These are phyloP conservation scores for Eupithecia vulgata DNA, from an alignment of 2,888 invertebrate species.

Conservation along the genomic window DNA sequence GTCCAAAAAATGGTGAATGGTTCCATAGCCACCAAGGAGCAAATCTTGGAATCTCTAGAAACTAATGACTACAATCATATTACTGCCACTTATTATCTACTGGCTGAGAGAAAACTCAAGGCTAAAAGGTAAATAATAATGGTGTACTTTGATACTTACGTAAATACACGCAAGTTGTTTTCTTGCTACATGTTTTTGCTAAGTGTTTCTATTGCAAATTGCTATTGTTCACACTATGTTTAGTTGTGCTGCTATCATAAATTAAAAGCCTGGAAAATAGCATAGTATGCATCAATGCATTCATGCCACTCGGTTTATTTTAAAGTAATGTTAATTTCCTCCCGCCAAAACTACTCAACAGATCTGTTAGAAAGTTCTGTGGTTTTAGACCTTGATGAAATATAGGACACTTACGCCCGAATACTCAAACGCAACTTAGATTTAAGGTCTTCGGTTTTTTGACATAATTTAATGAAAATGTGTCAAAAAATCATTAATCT, in stretches of 20 bases:
- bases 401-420: no score
- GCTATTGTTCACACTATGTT: background rate
- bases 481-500: no score
- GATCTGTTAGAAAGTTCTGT: no score
- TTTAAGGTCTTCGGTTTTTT: no score
- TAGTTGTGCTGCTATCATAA: background rate
- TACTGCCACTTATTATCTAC: conserved; percentile 98
- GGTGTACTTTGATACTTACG: conserved; percentile 5
- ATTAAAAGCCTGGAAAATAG: background rate
- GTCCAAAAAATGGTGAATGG: conserved; percentile 98
- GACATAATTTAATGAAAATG: no score
- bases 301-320: background rate
- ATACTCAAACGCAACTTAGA: no score
- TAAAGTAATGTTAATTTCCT: background rate
- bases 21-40: conserved; percentile 96
- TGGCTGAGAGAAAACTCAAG: conserved; percentile 96
- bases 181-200: background rate
- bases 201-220: background rate
- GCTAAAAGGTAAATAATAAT: conserved; percentile 84
- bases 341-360: no score
- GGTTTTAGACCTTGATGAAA: no score
- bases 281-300: background rate
- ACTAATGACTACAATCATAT: conserved; percentile 99
- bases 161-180: background rate
- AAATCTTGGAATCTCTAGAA: conserved; percentile 96